Conservation (phyloP, 2,113 vertebrate genomes). For the Nannobrachium achirus region DNA sequence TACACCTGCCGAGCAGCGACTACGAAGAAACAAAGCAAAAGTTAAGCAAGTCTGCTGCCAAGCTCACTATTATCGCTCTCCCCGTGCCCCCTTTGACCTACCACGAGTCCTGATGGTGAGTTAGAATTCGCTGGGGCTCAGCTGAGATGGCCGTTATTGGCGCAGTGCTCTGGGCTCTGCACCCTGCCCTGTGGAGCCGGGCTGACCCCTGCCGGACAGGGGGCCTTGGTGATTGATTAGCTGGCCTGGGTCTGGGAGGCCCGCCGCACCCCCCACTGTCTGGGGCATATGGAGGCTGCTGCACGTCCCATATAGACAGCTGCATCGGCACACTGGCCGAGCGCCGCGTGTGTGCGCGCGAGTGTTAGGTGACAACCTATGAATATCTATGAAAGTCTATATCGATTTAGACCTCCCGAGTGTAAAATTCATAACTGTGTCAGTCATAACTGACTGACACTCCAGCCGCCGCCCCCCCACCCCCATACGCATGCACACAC, state of each 20-base stretch:
- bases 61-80: background rate
- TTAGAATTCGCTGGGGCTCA: constrained; percentile 54
- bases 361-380: background rate
- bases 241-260: constrained; percentile 66
- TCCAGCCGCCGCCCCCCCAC: background rate
- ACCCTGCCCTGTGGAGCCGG: constrained; percentile 60
- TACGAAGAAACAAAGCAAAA: too few relatives aligned
- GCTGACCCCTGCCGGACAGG: constrained; percentile 62
- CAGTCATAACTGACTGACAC: background rate
- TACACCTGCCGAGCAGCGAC: too few relatives aligned
- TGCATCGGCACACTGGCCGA: constrained; percentile 60
- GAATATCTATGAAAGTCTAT: constrained; percentile 18
- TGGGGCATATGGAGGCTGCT: constrained; percentile 73
- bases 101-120: constrained; percentile 24
- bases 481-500: too few relatives aligned
- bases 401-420: constrained; percentile 3
- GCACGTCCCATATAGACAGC: constrained; percentile 62
- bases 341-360: constrained; percentile 23
- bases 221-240: constrained; percentile 78
- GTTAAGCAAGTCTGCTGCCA: constrained; percentile 1
- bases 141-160: constrained; percentile 65
- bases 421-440: background rate
- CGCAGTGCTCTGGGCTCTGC: constrained; percentile 57
- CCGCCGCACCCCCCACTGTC: constrained; percentile 64
- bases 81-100: constrained; percentile 39